Base-by-base conservation (phyloP, 2,797 vertebrate species). In the Syngnathus acus region DNA sequence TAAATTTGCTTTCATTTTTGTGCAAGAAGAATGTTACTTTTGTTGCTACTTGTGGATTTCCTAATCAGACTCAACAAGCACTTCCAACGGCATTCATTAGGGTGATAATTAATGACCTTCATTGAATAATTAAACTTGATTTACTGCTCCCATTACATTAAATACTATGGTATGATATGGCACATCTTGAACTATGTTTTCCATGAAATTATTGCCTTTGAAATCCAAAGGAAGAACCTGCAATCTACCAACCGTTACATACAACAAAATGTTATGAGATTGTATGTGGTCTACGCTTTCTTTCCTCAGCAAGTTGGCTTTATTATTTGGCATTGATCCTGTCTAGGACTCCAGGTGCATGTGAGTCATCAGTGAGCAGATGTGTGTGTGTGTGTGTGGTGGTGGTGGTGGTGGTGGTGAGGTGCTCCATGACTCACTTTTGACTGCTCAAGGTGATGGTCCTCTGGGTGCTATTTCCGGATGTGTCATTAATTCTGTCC, bases 401-500 rank as follows among this genome's bases (percentile, higher is more conserved):
- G 21, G 19, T 1, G 11, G 19, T 47, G 43, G 37, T 23, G 42
- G 45, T 66, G 67, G 55, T 9, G 39, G 57, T 37, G 65, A 21
- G 10, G 42, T 1, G n/a, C 40, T 14, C 21, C 7, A 55, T 82
- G 85, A 85, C 79, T 89, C 84, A 88, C 76, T 21, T 60, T 75
- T 59, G 68, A 68, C 68, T 78, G 74, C 76, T 70, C 13, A 68
- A 77, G 82, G 82, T 82, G 82, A 83, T 82, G 79, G 80, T 84
- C 76, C 75, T 77, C 37, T 66, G 68, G 72, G 73, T 79, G 79
- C 83, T 89, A 87, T 90, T 90, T 86, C 73, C 84, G 74, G 83
- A 76, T 11, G 64, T 76, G n/a, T 71, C 79, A 88, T 85, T 78
- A 81, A 80, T 87, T 85, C 69, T 73, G 65, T 76, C 53, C 77